Evolutionary conservation across 1,140 invertebrate species (phyloP).

Genomic region (Drosophila novamexicana): DNA sequence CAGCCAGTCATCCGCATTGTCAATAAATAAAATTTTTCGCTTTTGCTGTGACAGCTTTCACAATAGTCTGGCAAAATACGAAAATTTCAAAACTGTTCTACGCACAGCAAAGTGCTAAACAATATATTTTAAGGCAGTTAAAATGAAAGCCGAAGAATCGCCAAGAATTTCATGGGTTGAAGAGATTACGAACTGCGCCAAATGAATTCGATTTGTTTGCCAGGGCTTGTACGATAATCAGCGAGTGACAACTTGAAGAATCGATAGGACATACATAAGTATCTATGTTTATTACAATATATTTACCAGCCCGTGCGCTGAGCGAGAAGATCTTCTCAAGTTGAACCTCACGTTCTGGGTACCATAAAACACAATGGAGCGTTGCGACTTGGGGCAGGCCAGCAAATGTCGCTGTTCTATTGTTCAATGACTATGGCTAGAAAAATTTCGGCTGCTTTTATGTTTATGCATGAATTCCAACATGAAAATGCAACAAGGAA

Average conservation of each 20-base stretch:
- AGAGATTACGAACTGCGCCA: conserved; percentile 31
- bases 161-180: conserved; percentile 31
- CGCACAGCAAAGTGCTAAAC: conserved; percentile 36
- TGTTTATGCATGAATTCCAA: conserved; percentile 82
- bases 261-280: conserved; percentile 22
- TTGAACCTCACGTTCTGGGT: conserved; percentile 75
- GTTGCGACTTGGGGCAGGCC: conserved; percentile 33
- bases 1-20: conserved; percentile 38
- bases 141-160: conserved; percentile 41
- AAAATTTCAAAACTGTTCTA: conserved; percentile 43
- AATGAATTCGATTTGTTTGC: conserved; percentile 60
- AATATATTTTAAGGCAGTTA: conserved; percentile 21
- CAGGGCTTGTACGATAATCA: conserved; percentile 16
- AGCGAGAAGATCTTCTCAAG: conserved; percentile 59
- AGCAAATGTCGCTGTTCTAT: conserved; percentile 57
- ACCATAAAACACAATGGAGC: conserved; percentile 79
- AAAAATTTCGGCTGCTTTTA: conserved; percentile 78
- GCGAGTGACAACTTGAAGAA: conserved; percentile 53
- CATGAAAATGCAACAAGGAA: conserved; percentile 79
- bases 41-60: conserved; percentile 64
- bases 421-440: conserved; percentile 59
- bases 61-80: conserved; percentile 38
- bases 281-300: conserved; percentile 33
- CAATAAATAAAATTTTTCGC: conserved; percentile 50
- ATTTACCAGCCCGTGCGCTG: conserved; percentile 19